phyloP scores from a whole-genome alignment of 2,113 vertebrate species.

The Grantiella picta region DNA sequence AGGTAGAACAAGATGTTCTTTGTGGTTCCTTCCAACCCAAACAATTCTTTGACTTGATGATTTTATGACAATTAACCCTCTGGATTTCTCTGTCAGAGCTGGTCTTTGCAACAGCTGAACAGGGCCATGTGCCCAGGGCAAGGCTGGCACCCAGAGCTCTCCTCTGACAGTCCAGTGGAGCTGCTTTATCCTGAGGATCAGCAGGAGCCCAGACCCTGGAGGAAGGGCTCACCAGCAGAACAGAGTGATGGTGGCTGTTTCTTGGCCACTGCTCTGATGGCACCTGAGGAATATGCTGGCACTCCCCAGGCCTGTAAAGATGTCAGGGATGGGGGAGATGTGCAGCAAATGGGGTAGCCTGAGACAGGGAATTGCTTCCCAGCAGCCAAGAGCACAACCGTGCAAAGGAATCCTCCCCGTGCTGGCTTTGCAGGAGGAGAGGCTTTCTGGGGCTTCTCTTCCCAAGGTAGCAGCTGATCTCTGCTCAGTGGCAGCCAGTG shows the following conservation, averaged over 20 bases:
- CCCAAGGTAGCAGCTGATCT: slow-evolving; percentile 3
- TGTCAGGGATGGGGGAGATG: fast-evolving
- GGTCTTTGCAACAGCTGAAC: neutral
- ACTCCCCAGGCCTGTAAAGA: neutral
- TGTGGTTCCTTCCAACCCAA: neutral
- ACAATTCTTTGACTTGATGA: fast-evolving
- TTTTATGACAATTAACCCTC: neutral
- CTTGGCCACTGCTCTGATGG: neutral
- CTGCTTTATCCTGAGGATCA: neutral
- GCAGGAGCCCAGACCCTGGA: neutral
- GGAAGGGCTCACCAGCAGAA: neutral
- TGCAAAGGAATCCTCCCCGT: neutral
- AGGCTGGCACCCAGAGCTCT: neutral
- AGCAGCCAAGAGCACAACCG: neutral
- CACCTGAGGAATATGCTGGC: neutral
- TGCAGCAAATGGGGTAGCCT: fast-evolving
- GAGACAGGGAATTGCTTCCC: neutral
- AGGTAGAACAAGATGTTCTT: neutral
- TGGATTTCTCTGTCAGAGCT: neutral
- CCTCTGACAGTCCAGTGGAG: neutral
- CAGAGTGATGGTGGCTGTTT: neutral
- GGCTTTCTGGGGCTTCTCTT: neutral
- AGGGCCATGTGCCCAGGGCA: fast-evolving
- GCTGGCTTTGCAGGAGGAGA: neutral
- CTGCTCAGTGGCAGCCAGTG: neutral